phyloP scores from a whole-genome alignment of 2,888 invertebrate genomes.

The Machimus rusticus region DNA sequence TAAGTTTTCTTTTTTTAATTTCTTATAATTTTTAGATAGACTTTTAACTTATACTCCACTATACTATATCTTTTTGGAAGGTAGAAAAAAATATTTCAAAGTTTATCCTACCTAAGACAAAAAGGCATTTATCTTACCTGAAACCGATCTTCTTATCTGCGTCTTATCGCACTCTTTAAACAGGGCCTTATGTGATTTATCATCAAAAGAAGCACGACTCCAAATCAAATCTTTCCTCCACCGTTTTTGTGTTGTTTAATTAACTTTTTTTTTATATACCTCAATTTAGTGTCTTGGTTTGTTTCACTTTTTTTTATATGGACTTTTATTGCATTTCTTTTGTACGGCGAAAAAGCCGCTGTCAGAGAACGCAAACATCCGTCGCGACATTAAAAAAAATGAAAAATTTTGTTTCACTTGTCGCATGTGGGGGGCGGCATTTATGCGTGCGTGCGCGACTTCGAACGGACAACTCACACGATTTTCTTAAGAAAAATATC shows the following conservation, averaged over 20 bases:
- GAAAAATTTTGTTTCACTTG: not conserved
- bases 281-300: not conserved
- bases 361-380: slow-evolving; percentile 34
- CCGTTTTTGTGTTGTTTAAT: not conserved
- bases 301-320: not conserved
- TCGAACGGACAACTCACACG: not conserved
- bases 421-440: not conserved
- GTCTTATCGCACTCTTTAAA: not conserved
- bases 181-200: not conserved
- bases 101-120: not conserved
- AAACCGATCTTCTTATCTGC: not conserved
- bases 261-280: not conserved
- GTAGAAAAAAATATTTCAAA: not conserved
- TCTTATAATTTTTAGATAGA: not conserved
- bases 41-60: not conserved
- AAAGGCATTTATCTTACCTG: not conserved
- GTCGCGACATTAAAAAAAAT: slow-evolving; percentile 12
- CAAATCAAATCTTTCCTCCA: slow-evolving; percentile 8
- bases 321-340: not conserved
- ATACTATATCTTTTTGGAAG: not conserved
- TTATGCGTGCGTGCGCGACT: not conserved
- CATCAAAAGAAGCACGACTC: slow-evolving; percentile 9
- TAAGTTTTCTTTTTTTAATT: slow-evolving; percentile 54
- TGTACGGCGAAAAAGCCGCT: slow-evolving; percentile 23
- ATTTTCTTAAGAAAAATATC: not conserved